These are phyloP conservation scores for Reinhardtius hippoglossoides DNA, from an alignment of 2,113 vertebrate species.

Conservation along the genomic window DNA sequence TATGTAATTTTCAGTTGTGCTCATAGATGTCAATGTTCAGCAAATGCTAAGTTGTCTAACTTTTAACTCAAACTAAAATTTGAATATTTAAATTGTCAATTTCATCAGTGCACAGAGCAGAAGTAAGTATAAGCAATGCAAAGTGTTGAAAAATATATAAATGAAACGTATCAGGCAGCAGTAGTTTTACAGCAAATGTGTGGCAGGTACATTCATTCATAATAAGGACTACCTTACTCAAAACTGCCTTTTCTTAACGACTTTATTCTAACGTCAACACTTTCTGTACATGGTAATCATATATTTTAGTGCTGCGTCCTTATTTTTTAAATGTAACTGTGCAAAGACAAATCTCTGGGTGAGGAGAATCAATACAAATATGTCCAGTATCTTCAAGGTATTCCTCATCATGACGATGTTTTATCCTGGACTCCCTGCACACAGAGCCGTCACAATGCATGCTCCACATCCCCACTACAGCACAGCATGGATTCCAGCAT, in stretches of 20 bases:
- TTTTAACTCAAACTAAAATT: not conserved
- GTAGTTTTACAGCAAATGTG: too few relatives aligned
- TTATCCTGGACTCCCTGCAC: conserved; percentile 19
- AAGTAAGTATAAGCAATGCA: not conserved
- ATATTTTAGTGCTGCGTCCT: not conserved
- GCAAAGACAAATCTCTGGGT: not conserved
- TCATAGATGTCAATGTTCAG: not conserved
- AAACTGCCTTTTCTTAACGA: not conserved
- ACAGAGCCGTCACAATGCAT: conserved; percentile 41
- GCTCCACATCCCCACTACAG: conserved; percentile 38
- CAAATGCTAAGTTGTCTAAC: not conserved
- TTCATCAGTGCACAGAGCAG: not conserved
- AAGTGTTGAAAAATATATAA: not conserved
- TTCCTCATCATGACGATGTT: conserved; percentile 9
- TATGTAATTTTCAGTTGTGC: not conserved
- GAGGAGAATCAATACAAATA: conserved; percentile 2
- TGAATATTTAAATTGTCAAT: not conserved
- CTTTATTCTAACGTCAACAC: not conserved
- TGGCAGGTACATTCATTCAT: not conserved
- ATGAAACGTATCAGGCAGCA: not conserved
- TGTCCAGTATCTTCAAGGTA: not conserved
- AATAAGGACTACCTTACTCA: not conserved
- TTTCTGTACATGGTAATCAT: not conserved
- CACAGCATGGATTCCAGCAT: conserved; percentile 50
- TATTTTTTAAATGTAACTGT: not conserved